Evolutionary conservation across 2,888 invertebrate species (phyloP).

Genomic region (Cheilosia urbana): DNA sequence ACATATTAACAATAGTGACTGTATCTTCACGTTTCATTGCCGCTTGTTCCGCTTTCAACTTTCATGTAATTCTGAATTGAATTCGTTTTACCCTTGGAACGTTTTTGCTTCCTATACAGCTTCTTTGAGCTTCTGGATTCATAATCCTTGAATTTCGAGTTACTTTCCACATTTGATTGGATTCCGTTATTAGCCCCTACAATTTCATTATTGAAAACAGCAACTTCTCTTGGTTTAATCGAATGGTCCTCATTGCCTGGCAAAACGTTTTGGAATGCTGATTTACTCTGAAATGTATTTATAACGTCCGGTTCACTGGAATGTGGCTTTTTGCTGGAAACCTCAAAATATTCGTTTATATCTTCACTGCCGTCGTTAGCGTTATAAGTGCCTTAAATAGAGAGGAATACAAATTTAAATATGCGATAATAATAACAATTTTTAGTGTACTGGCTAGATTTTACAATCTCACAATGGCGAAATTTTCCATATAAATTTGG

Average conservation of each 20-base stretch:
- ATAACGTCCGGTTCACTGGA: conserved; percentile 62
- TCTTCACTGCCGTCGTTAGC: conserved; percentile 55
- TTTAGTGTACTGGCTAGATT: too few species aligned
- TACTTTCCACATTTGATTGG: conserved; percentile 27
- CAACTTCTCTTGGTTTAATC: conserved; percentile 8
- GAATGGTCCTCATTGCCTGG: conserved; percentile 37
- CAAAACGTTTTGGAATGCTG: conserved; percentile 65
- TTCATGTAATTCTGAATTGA: conserved; percentile 57
- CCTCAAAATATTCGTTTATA: conserved; percentile 47
- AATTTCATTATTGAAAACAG: conserved; percentile 30
- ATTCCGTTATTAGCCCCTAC: conserved; percentile 7
- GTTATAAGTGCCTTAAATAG: conserved; percentile 65
- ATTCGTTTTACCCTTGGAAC: conserved; percentile 61
- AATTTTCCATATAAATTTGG: too few species aligned
- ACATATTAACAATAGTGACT: conserved; percentile 59
- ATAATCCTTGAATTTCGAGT: conserved; percentile 45
- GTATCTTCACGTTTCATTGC: conserved; percentile 60
- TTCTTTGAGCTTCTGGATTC: conserved; percentile 60
- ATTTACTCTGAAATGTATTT: conserved; percentile 53
- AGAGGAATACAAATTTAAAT: neutral
- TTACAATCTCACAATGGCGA: too few species aligned
- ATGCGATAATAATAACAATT: too few species aligned
- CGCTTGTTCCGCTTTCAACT: conserved; percentile 67
- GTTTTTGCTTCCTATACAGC: conserved; percentile 59
- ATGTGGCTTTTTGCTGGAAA: conserved; percentile 61